Evolutionary conservation across 2,797 vertebrate species (phyloP).

Genomic region (Pelochelys cantorii): DNA sequence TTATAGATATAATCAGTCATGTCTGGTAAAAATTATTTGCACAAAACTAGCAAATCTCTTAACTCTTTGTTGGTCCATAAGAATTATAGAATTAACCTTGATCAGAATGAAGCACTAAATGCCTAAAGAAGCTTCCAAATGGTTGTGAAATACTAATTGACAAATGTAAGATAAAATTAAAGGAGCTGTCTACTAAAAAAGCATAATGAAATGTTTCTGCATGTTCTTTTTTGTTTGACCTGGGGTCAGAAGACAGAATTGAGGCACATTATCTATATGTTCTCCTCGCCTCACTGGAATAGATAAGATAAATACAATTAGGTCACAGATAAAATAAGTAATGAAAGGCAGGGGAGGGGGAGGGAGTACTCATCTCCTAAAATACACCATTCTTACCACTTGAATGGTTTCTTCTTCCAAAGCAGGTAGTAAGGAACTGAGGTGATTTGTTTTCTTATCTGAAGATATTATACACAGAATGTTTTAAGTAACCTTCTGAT

Average conservation of each 20-base stretch:
- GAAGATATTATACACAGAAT: background rate
- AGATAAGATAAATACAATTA: background rate
- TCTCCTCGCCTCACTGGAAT: background rate
- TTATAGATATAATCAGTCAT: constrained; percentile 23
- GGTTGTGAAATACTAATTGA: background rate
- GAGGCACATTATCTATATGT: background rate
- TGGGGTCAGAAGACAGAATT: constrained; percentile 1
- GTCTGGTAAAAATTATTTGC: constrained; percentile 6
- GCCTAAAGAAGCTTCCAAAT: background rate
- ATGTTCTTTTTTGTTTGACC: background rate
- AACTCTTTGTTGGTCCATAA: background rate
- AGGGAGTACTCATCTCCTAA: background rate
- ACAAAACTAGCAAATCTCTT: constrained; percentile 10
- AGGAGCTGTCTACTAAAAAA: background rate
- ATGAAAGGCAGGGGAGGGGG: background rate
- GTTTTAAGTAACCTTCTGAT: background rate
- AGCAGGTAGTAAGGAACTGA: background rate
- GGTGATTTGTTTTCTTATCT: background rate
- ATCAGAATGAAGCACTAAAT: background rate
- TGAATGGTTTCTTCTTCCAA: background rate
- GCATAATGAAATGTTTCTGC: background rate
- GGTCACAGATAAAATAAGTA: background rate
- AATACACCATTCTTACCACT: background rate
- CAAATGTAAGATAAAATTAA: constrained; percentile 5
- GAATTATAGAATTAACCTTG: constrained; percentile 14